Base-by-base conservation (phyloP, 2,113 vertebrate species). In the Hystrix cristata region DNA sequence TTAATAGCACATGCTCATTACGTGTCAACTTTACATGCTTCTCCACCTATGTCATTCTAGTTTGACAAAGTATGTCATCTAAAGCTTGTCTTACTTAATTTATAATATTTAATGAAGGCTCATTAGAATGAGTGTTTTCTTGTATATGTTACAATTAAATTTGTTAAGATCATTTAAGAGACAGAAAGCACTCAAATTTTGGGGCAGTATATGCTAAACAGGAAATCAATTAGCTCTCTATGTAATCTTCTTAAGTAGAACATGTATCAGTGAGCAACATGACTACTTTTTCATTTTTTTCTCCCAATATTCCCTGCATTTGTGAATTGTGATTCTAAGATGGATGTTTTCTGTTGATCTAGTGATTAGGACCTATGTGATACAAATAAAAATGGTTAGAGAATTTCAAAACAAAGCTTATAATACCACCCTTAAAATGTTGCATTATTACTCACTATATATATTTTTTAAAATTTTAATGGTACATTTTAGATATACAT, bases 91-190 rank as follows among this genome's bases (percentile, higher is more conserved):
- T 87, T 95, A n/a, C 18, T 79, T 72, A 55, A n/a, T 72, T 57
- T 82, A 57, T 62, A 74, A 29, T 78, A 80, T 86, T 84, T 84
- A 84, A 59, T 69, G 29, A 72, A 90, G 67, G 43, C 12, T 71
- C 59, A 9, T 67, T 97, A 95, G 87, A 92, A 65, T 86, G 62
- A 5, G 15, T 67, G n/a, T 94, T 96, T 92, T 89, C 69, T 72
- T 92, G 38, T 93, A 62, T 74, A 74, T 55, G 21, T 2, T 76
- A n/a, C 31, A 81, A 59, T 62, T 19, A 3, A 84, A 62, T 90
- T 93, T 84, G 2, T 88, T 97, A 90, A 72, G 25, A 84, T 94
- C 29, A n/a, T 4, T 55, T 29, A 71, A n/a, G 74, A 91, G 59
- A 25, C 18, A 90, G 67, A 97, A 87, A 43, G 51, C 7, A 81